Evolutionary conservation across 2,113 vertebrate genomes (phyloP), one percentile per base, ranked within the genome.

Genomic region (Tauraco erythrolophus): DNA sequence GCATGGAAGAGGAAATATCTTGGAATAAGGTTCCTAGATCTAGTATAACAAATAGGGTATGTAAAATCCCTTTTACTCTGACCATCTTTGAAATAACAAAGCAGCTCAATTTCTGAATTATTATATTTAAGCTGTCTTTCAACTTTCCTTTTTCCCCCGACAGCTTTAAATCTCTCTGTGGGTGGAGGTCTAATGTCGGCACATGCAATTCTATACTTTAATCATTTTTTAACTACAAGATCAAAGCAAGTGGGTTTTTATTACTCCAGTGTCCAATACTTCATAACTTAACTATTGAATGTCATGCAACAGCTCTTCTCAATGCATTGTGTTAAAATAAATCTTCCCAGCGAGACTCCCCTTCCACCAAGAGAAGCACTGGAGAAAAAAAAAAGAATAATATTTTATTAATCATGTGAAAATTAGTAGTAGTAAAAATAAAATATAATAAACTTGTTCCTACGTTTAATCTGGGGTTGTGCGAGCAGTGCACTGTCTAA

Each of bases 171-270:
- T 93, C 79, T 97, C 96, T 91, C 92, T 92, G 91, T 95, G 91
- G 81, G 85, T 97, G 87, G 85, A 96, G 87, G 91, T 95, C 96
- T 96, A 89, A 93, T 93, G 96, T 92, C 37, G 10, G 91, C 94
- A 94, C 84, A 95, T 78, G 94, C 64, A 96, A 97, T 97, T 95
- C 89, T 87, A 97, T 90, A 95, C 91, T 97, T 97, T 94, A 97
- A 97, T 96, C 33, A 94, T 97, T 98, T 97, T 97, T 93, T 96
- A 97, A 97, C 78, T 84, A 72, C 64, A 89, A 80, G 96, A 98
- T 97, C 89, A 96, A 97, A 97, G 94, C 39, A 92, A 95, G 48
- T 51, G 77, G 54, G 43, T 68, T 96, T 97, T 97, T 91, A 94
- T 95, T 96, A 83, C 74, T 93, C 66, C 65, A 66, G 62, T 88